Conservation (phyloP, 1,140 invertebrate species). For the Tachypleus tridentatus region DNA sequence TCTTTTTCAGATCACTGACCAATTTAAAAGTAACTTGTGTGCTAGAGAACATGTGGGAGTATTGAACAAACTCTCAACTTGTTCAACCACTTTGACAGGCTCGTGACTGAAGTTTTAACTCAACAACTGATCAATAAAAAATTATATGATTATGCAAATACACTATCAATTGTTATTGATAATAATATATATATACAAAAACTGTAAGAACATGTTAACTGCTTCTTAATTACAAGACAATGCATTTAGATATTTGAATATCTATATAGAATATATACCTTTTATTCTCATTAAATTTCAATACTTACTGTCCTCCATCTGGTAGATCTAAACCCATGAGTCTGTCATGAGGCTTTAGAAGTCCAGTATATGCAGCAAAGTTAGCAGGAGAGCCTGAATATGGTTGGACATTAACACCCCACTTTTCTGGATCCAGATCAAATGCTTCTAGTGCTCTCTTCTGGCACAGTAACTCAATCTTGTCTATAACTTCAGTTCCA, state of each 20-base stretch:
- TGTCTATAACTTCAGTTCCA: conserved; percentile 52
- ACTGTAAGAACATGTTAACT: too few relatives aligned
- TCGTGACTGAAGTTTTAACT: too few relatives aligned
- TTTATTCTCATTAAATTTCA: background rate
- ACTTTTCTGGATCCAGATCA: conserved; percentile 43
- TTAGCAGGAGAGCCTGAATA: conserved; percentile 53
- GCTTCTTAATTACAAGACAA: too few relatives aligned
- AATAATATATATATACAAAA: too few relatives aligned
- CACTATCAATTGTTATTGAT: too few relatives aligned
- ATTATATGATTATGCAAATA: too few relatives aligned
- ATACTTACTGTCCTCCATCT: conserved; percentile 49
- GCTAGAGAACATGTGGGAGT: too few relatives aligned
- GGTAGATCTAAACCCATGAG: conserved; percentile 54
- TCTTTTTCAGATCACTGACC: too few relatives aligned
- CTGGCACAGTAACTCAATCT: conserved; percentile 48
- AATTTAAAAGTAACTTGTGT: too few relatives aligned
- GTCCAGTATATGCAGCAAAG: conserved; percentile 50
- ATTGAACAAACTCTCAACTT: too few relatives aligned
- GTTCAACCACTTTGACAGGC: too few relatives aligned
- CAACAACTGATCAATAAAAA: too few relatives aligned
- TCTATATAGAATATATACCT: background rate
- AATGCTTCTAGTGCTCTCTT: conserved; percentile 47
- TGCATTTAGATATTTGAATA: background rate
- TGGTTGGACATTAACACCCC: conserved; percentile 56
- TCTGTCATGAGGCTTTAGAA: conserved; percentile 46